These are phyloP conservation scores for Glossophaga mutica DNA, from an alignment of 2,797 vertebrate genomes.

Conservation along the genomic window DNA sequence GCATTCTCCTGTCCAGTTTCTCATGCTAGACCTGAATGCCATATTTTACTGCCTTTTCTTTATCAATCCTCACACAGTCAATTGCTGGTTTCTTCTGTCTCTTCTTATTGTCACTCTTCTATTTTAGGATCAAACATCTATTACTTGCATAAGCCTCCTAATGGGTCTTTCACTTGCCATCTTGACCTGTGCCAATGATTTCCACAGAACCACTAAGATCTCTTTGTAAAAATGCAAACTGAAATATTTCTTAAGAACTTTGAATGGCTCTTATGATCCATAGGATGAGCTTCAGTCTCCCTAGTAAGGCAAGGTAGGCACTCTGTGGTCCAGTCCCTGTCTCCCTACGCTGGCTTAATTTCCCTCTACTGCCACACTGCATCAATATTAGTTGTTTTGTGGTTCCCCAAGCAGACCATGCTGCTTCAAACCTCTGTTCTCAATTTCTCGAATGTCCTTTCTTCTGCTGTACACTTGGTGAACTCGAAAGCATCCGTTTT, in stretches of 20 bases:
- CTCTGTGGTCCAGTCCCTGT: background rate
- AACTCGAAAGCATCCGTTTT: background rate
- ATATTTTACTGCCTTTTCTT: background rate
- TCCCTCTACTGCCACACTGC: rapidly evolving
- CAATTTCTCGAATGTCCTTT: background rate
- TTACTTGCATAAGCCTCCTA: background rate
- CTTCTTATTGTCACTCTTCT: background rate
- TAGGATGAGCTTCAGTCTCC: background rate
- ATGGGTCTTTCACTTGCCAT: background rate
- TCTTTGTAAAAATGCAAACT: background rate
- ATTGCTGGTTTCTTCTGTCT: background rate
- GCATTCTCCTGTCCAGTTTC: background rate
- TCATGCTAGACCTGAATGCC: background rate
- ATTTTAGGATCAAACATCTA: background rate
- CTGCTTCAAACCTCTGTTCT: background rate
- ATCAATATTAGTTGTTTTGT: background rate
- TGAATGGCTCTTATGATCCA: background rate
- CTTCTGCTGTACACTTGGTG: background rate
- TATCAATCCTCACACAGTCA: background rate
- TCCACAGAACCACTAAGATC: background rate
- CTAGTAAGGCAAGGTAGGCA: background rate
- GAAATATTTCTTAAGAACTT: background rate
- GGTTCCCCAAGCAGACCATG: background rate
- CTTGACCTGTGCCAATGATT: background rate
- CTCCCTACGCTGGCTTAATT: background rate